Evolutionary conservation across 2,888 invertebrate species (phyloP), one percentile per base, ranked within the genome.

Genomic region (Limnephilus marmoratus): DNA sequence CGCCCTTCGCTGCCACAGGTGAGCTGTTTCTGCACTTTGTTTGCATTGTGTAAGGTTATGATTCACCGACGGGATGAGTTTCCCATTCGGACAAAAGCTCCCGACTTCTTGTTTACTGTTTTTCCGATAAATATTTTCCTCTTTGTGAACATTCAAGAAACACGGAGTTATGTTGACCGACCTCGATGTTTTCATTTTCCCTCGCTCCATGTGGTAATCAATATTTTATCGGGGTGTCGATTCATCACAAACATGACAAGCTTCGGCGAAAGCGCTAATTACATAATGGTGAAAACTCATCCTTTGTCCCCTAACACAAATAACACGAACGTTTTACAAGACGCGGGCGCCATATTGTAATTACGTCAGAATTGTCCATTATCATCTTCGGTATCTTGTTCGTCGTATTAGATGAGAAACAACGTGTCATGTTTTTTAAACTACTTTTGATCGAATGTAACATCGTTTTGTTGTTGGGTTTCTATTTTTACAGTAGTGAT

Each of bases 291-390:
- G 41, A 86, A 86, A 90, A 41, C 7, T 68, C 24, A 34, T 92
- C 81, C 91, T 91, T 91, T 92, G 90, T 91, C 88, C 45, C 53
- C 45, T 83, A 91, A 85, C 31, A 53, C 92, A 91, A 91, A 93
- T 93, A 91, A 93, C 93, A 93, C 91, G 92, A 93, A 41, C 90
- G 87, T 92, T 92, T 92, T 87, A 95, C 92, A 95, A 95, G 96
- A 96, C 96, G 96, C 95, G 96, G 95, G 95, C 95, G 96, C 96
- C 96, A 95, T 96, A 96, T 96, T 96, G 96, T 95, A 94, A 95
- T 96, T 96, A 96, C 96, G 96, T 96, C 95, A 95, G 96, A 85
- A 91, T 85, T 90, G 68, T 92, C 90, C 92, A 90, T 90, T 90
- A 91, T 89, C 90, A 91, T 93, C 91, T 81, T 81, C 41, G 82